A percentile compares a stretch with the other conserved stretches of the same genome.
phyloP scores from a whole-genome alignment of 2,797 vertebrate species.

The Myripristis jacobus region DNA sequence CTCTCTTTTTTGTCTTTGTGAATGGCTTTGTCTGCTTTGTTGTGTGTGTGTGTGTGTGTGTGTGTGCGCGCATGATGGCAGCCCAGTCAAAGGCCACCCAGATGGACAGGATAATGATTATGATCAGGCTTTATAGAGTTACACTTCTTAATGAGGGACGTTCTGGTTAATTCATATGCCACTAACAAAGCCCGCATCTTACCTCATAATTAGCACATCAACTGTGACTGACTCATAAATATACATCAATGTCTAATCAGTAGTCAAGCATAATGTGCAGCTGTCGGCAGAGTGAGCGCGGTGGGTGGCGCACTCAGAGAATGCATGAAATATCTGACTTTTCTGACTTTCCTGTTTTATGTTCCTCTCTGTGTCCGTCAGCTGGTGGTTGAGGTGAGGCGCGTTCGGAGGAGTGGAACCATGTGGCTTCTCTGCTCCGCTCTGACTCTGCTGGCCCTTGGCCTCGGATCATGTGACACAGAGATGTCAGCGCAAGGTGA shows the following conservation, averaged over 20 bases:
- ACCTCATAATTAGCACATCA: slow-evolving; percentile 78
- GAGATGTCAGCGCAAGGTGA: slow-evolving; percentile 75
- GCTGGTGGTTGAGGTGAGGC: slow-evolving; percentile 60
- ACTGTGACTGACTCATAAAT: slow-evolving; percentile 73
- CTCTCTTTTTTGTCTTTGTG: slow-evolving; percentile 14
- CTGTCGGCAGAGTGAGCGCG: slow-evolving; percentile 50
- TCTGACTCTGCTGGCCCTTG: slow-evolving; percentile 78
- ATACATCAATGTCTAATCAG: slow-evolving; percentile 72
- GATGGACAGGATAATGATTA: slow-evolving; percentile 81
- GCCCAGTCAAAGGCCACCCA: slow-evolving; percentile 72
- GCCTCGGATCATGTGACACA: slow-evolving; percentile 72
- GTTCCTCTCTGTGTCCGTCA: slow-evolving; percentile 50
- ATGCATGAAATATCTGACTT: slow-evolving; percentile 49
- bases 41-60: slow-evolving; percentile 5
- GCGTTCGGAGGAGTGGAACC: slow-evolving; percentile 59
- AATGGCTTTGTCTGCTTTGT: neutral
- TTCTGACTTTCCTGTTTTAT: slow-evolving; percentile 57
- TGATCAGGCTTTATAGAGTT: slow-evolving; percentile 78
- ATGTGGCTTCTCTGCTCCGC: slow-evolving; percentile 81
- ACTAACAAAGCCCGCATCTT: slow-evolving; percentile 73
- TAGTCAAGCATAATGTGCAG: slow-evolving; percentile 63
- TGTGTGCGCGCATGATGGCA: slow-evolving; percentile 36
- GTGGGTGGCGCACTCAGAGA: slow-evolving; percentile 41
- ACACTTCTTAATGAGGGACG: slow-evolving; percentile 74
- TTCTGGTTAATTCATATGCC: slow-evolving; percentile 78